Base-by-base conservation (phyloP, 2,888 invertebrate species). In the Caenorhabditis doughertyi region DNA sequence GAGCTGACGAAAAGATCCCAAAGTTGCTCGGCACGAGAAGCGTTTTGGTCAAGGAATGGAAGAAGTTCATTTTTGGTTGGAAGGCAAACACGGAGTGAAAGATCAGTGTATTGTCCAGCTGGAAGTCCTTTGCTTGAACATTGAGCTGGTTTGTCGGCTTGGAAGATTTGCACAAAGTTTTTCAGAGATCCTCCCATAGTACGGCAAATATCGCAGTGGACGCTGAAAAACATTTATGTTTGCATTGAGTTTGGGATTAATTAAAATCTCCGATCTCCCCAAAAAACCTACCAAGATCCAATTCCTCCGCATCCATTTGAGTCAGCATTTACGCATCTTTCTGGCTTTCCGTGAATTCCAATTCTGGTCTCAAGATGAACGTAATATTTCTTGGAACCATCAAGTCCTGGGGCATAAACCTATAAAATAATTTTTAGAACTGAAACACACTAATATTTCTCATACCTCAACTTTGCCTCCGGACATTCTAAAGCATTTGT, bases 1-100 rank as follows among this genome's bases (percentile, higher is more conserved):
- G 89, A 89, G 85, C 88, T 89, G 51, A 91, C 88, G 60, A 91
- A 91, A 21, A 91, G 85, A 60, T 91, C 90, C 90, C 91, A 91
- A 13, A 91, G 85, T 72, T 91, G 90, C 77, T 91, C 89, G 23
- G 91, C 91, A 51, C 91, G 88, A 53, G 81, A 85, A 25, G 89
- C 82, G 68, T 91, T 91, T 88, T 88, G 85, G 79, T 91, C 91
- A 9, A 91, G 84, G 88, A 91, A 92, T 32, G 91, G 91, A 49
- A 91, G 85, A 25, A 91, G 86, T 71, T 91, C 91, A 65, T 88
- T 89, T 73, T 90, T 91, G 44, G 88, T 89, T 44, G 91, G 91
- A 25, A 92, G 86, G 72, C 91, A 91, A n/a, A 91, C 89, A 32
- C 88, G 84, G 18, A 91, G 85, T 3, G 90, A 87, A 18, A 92